A percentile compares a stretch with the other conserved stretches of the same genome.
phyloP scores from a whole-genome alignment of 2,797 vertebrate genomes.

The Ceryle rudis region DNA sequence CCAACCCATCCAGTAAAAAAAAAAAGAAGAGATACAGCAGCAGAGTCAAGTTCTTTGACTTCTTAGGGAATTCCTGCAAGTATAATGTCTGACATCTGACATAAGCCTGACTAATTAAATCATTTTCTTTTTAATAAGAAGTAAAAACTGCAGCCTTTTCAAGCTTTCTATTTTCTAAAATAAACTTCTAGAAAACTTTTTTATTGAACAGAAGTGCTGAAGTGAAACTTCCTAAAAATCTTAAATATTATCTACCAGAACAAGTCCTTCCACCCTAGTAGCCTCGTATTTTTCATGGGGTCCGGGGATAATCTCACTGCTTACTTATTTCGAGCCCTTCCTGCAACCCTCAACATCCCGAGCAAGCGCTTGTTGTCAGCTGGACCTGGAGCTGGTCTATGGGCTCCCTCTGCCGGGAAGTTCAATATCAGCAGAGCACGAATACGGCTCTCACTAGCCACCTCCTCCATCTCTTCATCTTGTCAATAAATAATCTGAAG shows the following conservation, averaged over 20 bases:
- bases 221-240: background rate
- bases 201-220: background rate
- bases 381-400: background rate
- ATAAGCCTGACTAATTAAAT: background rate
- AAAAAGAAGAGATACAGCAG: background rate
- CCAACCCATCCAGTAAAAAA: background rate
- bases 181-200: background rate
- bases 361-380: fast-evolving
- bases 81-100: background rate
- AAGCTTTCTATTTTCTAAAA: background rate
- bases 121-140: background rate
- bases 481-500: background rate
- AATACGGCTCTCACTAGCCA: fast-evolving
- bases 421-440: background rate
- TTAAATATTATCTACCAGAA: background rate
- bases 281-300: background rate
- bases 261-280: background rate
- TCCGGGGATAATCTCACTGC: background rate
- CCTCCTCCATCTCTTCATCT: background rate
- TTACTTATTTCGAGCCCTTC: background rate
- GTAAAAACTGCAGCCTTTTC: background rate
- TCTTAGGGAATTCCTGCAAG: background rate
- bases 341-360: fast-evolving
- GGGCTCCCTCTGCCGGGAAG: slow-evolving; percentile 41
- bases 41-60: background rate